Percentiles rank a stretch among this genome's conserved stretches.
Conservation (phyloP, 2,888 invertebrate genomes). For the Melinopterus prodromus region DNA sequence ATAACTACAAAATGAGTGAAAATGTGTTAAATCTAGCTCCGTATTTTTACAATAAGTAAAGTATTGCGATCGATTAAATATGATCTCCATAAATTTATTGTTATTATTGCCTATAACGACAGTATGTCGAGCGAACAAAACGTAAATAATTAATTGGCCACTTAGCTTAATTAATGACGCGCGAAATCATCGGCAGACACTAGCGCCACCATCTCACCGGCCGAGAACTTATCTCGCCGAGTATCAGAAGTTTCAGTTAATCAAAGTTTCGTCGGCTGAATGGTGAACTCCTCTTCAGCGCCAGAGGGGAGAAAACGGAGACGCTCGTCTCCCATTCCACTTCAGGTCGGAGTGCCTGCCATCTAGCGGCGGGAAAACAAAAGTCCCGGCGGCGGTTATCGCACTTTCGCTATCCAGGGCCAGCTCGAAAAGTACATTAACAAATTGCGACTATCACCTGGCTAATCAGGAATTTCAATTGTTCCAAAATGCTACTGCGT, state of each 20-base stretch:
- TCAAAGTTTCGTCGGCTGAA: conserved; percentile 4
- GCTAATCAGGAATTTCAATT: neutral
- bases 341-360: neutral
- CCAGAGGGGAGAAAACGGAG: neutral
- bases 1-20: too few species aligned
- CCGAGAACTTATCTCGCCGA: neutral
- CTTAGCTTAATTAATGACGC: neutral
- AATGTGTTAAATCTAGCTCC: too few species aligned
- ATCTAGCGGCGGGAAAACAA: neutral
- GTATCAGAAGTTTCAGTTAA: neutral
- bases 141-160: neutral
- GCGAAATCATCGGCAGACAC: neutral
- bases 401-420: neutral
- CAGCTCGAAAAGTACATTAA: neutral
- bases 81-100: too few species aligned
- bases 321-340: neutral
- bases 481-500: neutral
- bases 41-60: too few species aligned
- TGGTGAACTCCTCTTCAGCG: neutral
- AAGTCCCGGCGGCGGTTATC: neutral
- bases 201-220: neutral
- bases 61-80: too few species aligned
- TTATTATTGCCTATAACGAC: too few species aligned
- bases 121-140: neutral
- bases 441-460: neutral